Base-by-base conservation (phyloP, 2,888 invertebrate genomes). In the Perizoma flavofasciatum region DNA sequence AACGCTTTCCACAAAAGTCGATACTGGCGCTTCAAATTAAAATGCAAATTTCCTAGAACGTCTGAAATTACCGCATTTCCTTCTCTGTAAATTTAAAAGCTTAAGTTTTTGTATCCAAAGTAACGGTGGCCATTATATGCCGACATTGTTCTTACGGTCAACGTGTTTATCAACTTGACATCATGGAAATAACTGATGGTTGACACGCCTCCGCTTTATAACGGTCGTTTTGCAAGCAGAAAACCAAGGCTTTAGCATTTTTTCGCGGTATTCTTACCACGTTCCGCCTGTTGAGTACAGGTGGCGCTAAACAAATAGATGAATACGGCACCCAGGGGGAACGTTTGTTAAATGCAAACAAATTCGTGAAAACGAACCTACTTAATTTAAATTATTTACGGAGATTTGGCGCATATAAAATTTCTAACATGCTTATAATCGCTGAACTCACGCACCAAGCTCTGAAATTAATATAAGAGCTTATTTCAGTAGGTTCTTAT, bases 271-370 rank as follows among this genome's bases (percentile, higher is more conserved):
- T 72, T 65, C 83, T 65, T 70, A 68, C 70, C 84, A 81, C 83
- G 86, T 83, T 66, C 63, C 49, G 76, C 77, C 84, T 83, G 85
- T 88, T 87, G 78, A 78, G 66, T 79, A 81, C 88, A 88, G 86
- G 82, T 86, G 89, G 73, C 72, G 75, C 22, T 50, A 37, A 22
- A 35, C 41, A 52, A 61, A 57, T 37, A 50, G 11, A 53, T 52
- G 34, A 43, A 9, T 37, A 37, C 7, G 37, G 37, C 33, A 9
- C 46, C 4, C 33, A 7, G 7, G 45, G 32, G 45, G 5, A n/a
- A 41, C 10, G 10, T 41, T 41, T 10, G 44, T 22, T 44, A 22
- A 11, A 53, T 52, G 37, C 6, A 53, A 53, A 53, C n/a, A 46
- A 45, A 37, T 44, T 32, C 44, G 6, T 35, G 35, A 44, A 37